Evolutionary conservation across 64 coral and sea anemone genomes (phyloP), one percentile per base, ranked within the genome.

Genomic region (Astreopora myriophthalma): DNA sequence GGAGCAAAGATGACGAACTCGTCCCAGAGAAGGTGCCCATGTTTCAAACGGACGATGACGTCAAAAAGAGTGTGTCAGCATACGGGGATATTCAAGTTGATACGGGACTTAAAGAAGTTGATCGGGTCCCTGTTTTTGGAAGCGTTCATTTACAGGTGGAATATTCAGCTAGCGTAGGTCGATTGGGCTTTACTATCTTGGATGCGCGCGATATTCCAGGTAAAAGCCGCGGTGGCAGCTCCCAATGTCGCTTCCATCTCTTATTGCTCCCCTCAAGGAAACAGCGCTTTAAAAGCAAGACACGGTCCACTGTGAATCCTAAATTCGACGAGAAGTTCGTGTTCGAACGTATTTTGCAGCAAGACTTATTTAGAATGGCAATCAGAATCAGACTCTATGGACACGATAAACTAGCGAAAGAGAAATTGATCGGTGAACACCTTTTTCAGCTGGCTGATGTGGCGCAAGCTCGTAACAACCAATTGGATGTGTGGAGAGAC

Each of bases 271-370:
- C 95, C 5, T 81, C 76, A 12, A 93, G 86, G 22, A 94, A 67
- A 42, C 95, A 97, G 35, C 88, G 95, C 44, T 97, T 94, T 19
- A 97, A 97, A 48, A 97, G 91, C 14, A 97, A 97, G 65, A 48
- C 91, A 25, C 82, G 87, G 16, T 28, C 86, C 27, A 93, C 92
- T 16, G 67, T 73, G n/a, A 78, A 90, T n/a, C 91, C 95, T 19
- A 87, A 35, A 17, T 97, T 94, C 85, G 71, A 94, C 40, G 95
- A 97, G 64, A 97, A 83, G 24, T 97, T 94, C 70, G 92, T 97
- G 6, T 97, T 97, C 62, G 95, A 97, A 48, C 95, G 95, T 14
- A 74, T 97, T 5, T 81, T 85, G 35, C 89, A 88, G 74, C 82
- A 93, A 31, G 95, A 97, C 33, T 89, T 97, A 19, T 94, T 90